Conservation (phyloP, 2,888 invertebrate genomes). For the Helicoverpa assulta region DNA sequence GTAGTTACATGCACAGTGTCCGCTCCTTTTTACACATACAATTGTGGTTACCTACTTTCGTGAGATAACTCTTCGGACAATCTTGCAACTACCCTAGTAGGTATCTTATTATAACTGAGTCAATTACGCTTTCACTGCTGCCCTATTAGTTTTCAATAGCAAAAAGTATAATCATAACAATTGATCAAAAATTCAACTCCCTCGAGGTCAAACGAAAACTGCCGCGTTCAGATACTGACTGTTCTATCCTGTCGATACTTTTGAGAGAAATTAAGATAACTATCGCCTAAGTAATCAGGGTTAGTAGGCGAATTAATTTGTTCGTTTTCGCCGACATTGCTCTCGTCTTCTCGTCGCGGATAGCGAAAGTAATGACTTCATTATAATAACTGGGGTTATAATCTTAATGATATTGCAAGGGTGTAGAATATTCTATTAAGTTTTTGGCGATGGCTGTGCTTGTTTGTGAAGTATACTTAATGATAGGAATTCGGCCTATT, state of each 20-base stretch:
- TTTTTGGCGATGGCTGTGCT: background rate
- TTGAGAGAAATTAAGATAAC: slow-evolving; percentile 11
- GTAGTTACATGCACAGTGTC: no score
- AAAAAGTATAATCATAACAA: background rate
- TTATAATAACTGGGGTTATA: background rate
- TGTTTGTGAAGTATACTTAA: no score
- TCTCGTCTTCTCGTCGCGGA: slow-evolving; percentile 6
- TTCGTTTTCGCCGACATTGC: slow-evolving; percentile 11
- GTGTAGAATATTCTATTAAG: background rate
- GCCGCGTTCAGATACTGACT: slow-evolving; percentile 5
- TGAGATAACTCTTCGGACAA: no score
- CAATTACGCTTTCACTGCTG: no score
- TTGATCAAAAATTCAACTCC: background rate
- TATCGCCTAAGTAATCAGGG: slow-evolving; percentile 26
- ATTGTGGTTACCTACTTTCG: no score
- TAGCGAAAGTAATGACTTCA: background rate
- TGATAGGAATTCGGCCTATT: no score
- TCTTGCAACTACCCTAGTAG: no score
- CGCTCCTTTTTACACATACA: no score
- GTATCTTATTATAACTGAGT: no score
- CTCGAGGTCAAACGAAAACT: background rate
- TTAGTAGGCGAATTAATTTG: slow-evolving; percentile 9
- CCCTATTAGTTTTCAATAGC: no score
- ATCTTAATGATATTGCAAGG: background rate
- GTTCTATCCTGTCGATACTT: slow-evolving; percentile 4